Conservation (phyloP, 1,140 invertebrate genomes). For the Zaprionus inermis region DNA sequence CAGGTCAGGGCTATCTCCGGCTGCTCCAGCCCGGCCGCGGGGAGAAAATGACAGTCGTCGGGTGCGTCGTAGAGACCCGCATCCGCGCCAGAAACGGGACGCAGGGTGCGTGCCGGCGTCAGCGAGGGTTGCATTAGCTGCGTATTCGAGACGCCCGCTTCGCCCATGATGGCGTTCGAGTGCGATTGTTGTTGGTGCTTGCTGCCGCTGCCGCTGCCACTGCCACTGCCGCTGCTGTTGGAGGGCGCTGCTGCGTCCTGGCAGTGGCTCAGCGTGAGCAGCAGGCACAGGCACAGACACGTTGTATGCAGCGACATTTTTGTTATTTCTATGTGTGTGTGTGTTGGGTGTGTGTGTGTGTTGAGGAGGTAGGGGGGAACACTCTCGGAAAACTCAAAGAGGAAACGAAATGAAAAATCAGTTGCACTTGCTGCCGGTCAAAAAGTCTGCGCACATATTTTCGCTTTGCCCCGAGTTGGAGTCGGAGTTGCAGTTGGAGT, state of each 20-base stretch:
- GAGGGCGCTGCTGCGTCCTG: not conserved
- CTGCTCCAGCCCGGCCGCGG: conserved; percentile 58
- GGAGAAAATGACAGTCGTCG: conserved; percentile 88
- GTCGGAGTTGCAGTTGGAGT: conserved; percentile 35
- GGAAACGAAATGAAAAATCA: conserved; percentile 66
- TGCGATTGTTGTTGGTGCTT: conserved; percentile 65
- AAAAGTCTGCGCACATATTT: conserved; percentile 71
- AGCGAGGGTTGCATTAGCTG: conserved; percentile 64
- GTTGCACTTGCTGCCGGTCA: conserved; percentile 58
- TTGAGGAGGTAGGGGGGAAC: not conserved
- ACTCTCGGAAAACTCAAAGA: conserved; percentile 10
- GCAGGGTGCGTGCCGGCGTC: conserved; percentile 54
- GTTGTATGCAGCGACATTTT: conserved; percentile 30
- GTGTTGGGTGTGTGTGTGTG: conserved; percentile 18
- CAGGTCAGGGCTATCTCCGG: conserved; percentile 92
- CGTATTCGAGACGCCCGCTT: conserved; percentile 73
- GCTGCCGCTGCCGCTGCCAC: conserved; percentile 44
- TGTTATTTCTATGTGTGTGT: conserved; percentile 9
- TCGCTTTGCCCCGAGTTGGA: conserved; percentile 14
- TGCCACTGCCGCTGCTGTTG: conserved; percentile 6
- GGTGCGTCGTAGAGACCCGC: conserved; percentile 89
- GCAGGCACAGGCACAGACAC: conserved; percentile 36
- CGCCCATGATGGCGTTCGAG: conserved; percentile 80
- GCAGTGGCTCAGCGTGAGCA: conserved; percentile 15
- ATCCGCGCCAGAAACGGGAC: conserved; percentile 61